Evolutionary conservation across 1,140 invertebrate species (phyloP), one percentile per base, ranked within the genome.

Genomic region (Lutraria rhynchaena): DNA sequence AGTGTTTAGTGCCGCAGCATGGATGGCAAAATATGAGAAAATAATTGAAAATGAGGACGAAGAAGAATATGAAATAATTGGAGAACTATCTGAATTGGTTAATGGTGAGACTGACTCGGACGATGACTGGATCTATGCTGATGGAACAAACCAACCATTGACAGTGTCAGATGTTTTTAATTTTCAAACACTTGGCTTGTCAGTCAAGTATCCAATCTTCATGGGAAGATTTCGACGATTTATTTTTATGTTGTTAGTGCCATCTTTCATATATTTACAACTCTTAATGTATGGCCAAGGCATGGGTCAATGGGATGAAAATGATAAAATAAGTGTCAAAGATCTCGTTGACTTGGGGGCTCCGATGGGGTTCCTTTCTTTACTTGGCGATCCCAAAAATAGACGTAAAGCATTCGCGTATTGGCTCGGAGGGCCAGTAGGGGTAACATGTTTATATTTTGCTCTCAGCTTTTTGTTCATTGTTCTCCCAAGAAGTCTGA

Each of bases 351-450:
- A 27, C n/a, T 37, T 17, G 0, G 74, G 74, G 11, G 29, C 27
- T 35, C 74, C 74, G 3, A 49, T 76, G 44, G 74, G 74, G 19
- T 53, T 63, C 51, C 29, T 76, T 5, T 76, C 74, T 27, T 7
- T 76, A 24, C 41, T 76, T 22, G 58, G 22, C 3, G 24, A 65
- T 3, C 0, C 7, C 17, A 22, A 51, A 22, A 19, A 65, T 11
- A 9, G 60, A n/a, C n/a, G 3, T 15, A 63, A 49, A 31, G 46
- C 35, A 3, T 76, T 76, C 53, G 74, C 44, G 1, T 60, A 58
- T n/a, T 29, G 51, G n/a, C 44, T 76, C 7, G 74, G 74, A 11
- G 74, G 74, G n/a, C 58, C 74, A 24, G 19, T 69, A 19, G 51
- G 35, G 3, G 24, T 80, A 31, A 4, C 60, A 24, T 19, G 22